These are phyloP conservation scores for Rhynchomys soricoides DNA, from an alignment of 2,113 vertebrate species.

Conservation along the genomic window DNA sequence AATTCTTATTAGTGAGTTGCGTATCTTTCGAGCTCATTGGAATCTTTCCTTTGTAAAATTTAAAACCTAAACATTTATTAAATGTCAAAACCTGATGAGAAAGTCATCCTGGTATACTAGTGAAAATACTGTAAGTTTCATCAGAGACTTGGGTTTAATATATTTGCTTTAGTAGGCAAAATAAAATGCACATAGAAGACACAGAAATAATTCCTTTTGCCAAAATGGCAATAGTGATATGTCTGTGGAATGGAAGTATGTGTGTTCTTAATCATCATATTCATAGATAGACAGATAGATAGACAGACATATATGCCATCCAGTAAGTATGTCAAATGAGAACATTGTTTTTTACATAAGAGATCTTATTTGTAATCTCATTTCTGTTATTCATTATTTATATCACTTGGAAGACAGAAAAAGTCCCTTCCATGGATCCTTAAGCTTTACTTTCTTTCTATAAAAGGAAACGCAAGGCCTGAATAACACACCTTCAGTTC, in stretches of 20 bases:
- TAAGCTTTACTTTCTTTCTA: background rate
- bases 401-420: background rate
- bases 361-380: background rate
- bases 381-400: slow-evolving; percentile 9
- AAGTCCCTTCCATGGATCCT: background rate
- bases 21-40: background rate
- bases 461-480: background rate
- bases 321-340: slow-evolving; percentile 6
- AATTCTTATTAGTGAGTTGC: background rate
- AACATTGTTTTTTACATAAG: background rate
- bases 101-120: background rate
- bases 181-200: background rate
- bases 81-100: background rate
- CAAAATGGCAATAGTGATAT: background rate
- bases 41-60: slow-evolving; percentile 36
- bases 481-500: background rate
- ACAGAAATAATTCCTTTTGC: background rate
- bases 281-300: background rate
- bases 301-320: background rate
- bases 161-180: background rate
- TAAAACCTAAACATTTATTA: slow-evolving; percentile 39
- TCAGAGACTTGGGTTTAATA: background rate
- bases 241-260: background rate
- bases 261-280: background rate
- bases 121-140: background rate